Conservation (phyloP, 2,797 vertebrate species). For the Iguana delicatissima region DNA sequence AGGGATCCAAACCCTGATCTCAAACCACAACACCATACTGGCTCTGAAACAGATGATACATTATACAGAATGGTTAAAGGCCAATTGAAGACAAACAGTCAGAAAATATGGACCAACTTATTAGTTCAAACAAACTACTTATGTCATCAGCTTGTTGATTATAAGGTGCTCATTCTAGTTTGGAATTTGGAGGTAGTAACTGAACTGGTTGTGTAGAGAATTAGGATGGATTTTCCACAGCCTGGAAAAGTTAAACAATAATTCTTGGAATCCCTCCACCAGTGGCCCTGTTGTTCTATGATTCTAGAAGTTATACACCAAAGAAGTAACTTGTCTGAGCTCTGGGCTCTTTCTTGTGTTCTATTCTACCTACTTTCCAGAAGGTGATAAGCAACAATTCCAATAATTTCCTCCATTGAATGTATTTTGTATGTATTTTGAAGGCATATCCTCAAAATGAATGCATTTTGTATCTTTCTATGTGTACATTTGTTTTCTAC, state of each 20-base stretch:
- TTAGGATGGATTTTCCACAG: neutral
- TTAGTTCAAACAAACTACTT: constrained; percentile 11
- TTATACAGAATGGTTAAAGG: neutral
- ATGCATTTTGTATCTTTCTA: too few species aligned
- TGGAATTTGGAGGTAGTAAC: neutral
- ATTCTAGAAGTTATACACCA: too few species aligned
- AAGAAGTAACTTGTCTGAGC: too few species aligned
- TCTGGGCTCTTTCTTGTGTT: neutral
- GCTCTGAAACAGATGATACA: neutral
- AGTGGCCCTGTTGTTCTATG: too few species aligned
- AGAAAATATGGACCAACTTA: neutral
- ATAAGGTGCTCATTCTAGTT: neutral
- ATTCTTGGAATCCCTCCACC: too few species aligned
- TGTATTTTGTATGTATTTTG: too few species aligned
- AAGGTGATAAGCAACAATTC: neutral
- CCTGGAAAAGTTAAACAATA: neutral
- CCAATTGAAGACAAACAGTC: constrained; percentile 46
- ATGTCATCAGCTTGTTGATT: neutral
- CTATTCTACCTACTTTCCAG: neutral
- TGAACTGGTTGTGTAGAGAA: neutral
- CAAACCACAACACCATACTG: neutral
- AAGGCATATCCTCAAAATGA: too few species aligned
- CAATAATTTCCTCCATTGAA: neutral
- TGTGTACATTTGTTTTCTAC: too few species aligned
- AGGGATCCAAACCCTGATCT: neutral